phyloP scores from a whole-genome alignment of 2,113 vertebrate genomes.

The Amazona vittata region DNA sequence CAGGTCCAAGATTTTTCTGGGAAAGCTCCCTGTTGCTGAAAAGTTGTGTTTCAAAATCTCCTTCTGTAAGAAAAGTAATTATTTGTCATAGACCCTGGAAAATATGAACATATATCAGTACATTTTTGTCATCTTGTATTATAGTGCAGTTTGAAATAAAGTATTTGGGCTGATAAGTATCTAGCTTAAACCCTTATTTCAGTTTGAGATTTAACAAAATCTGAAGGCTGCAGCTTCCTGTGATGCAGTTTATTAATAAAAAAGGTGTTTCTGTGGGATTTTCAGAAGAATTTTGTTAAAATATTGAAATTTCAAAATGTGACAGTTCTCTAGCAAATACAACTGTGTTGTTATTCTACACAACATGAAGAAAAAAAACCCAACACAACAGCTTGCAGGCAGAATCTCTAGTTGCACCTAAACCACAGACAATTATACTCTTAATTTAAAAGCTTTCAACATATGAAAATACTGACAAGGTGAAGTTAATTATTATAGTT shows the following conservation, averaged over 20 bases:
- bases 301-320: not conserved
- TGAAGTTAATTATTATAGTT: not conserved
- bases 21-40: not conserved
- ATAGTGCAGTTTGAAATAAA: not conserved
- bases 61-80: not conserved
- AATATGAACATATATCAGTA: not conserved
- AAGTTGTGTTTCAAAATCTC: not conserved
- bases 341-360: not conserved
- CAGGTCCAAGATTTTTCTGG: not conserved
- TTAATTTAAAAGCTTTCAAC: not conserved
- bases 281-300: not conserved
- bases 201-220: not conserved
- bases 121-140: not conserved
- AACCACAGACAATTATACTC: not conserved
- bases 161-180: not conserved
- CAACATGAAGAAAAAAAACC: not conserved
- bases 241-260: not conserved
- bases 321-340: not conserved
- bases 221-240: not conserved
- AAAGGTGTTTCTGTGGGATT: not conserved
- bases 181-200: not conserved
- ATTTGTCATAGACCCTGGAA: not conserved
- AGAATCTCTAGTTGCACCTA: not conserved
- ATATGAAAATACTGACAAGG: not conserved
- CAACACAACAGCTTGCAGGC: not conserved